A percentile compares a stretch with the other conserved stretches of the same genome.
These are phyloP conservation scores for Drosophila equinoxialis DNA, from an alignment of 1,140 invertebrate genomes.

Conservation along the genomic window DNA sequence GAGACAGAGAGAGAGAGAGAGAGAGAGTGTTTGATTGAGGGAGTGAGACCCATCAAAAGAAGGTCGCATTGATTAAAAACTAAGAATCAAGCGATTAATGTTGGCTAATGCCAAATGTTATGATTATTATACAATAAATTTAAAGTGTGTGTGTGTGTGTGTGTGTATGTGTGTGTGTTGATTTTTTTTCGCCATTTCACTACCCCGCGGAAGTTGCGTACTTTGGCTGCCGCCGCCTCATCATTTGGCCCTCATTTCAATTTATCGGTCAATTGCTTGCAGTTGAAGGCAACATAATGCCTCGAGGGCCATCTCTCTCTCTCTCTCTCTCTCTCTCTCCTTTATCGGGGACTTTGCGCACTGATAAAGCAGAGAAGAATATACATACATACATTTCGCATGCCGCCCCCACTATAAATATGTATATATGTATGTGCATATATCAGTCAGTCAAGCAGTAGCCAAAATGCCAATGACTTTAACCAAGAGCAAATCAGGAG, in stretches of 20 bases:
- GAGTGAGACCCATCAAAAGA: neutral
- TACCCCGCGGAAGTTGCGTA: too few relatives aligned
- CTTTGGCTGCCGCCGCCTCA: too few relatives aligned
- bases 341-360: slow-evolving; percentile 54
- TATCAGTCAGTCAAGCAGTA: neutral
- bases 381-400: slow-evolving; percentile 32
- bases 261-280: slow-evolving; percentile 56
- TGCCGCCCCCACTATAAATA: too few relatives aligned
- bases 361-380: slow-evolving; percentile 13
- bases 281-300: slow-evolving; percentile 53
- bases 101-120: slow-evolving; percentile 7
- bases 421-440: too few relatives aligned
- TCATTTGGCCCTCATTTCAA: slow-evolving; percentile 46
- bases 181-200: slow-evolving; percentile 38
- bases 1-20: slow-evolving; percentile 6
- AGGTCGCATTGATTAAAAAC: slow-evolving; percentile 59
- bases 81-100: slow-evolving; percentile 52
- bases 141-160: neutral
- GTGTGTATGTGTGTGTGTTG: neutral
- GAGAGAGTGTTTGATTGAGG: neutral
- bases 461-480: slow-evolving; percentile 70
- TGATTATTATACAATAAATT: slow-evolving; percentile 50
- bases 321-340: slow-evolving; percentile 14
- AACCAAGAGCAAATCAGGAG: slow-evolving; percentile 26
- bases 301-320: slow-evolving; percentile 33